Conservation (phyloP, 35 echinoderm and acorn worm genomes). For the Patiria miniata region DNA sequence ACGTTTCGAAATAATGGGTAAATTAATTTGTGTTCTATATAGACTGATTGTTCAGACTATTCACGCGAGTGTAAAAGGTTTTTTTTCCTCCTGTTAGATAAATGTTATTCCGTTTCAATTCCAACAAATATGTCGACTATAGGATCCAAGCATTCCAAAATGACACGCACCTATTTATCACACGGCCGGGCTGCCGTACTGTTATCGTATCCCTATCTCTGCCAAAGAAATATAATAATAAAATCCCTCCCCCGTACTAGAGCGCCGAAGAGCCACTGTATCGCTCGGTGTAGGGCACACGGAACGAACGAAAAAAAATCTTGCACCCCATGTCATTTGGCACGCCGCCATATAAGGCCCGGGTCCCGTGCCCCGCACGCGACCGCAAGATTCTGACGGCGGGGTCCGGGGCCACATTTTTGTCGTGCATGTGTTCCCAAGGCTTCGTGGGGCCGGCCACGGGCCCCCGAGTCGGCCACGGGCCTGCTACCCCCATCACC, state of each 20-base stretch:
- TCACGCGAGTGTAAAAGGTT: too few species aligned
- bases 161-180: conserved; percentile 13
- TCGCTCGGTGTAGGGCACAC: too few species aligned
- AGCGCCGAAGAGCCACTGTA: too few species aligned
- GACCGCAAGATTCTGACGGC: neutral
- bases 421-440: conserved; percentile 27
- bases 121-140: neutral
- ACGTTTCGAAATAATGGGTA: too few species aligned
- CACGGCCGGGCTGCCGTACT: neutral
- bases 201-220: too few species aligned
- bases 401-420: conserved; percentile 15
- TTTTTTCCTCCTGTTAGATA: too few species aligned
- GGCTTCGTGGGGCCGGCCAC: conserved; percentile 2
- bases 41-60: too few species aligned
- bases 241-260: too few species aligned
- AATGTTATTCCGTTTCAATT: too few species aligned
- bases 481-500: conserved; percentile 2
- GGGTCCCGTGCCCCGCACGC: neutral
- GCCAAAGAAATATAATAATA: too few species aligned
- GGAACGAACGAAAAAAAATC: neutral
- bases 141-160: neutral
- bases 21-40: too few species aligned
- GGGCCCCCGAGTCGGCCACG: neutral
- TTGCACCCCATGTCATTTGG: conserved; percentile 20
- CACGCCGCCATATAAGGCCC: conserved; percentile 17